Evolutionary conservation across 2,888 invertebrate species (phyloP).

Genomic region (Noctuana brunneofusca): DNA sequence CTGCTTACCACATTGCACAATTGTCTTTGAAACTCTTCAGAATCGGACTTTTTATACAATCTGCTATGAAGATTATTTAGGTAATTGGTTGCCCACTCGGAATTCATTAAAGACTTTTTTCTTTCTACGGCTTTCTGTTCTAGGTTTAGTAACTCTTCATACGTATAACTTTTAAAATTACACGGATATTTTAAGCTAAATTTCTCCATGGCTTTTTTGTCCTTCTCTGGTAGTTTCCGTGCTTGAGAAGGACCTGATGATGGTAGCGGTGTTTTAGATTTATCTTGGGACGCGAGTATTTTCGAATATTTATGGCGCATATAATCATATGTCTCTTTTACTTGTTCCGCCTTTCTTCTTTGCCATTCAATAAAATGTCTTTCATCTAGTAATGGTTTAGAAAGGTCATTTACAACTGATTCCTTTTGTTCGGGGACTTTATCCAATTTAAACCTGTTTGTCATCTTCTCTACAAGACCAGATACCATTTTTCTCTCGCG

Average conservation of each 20-base stretch:
- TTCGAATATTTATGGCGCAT: slow-evolving; percentile 71
- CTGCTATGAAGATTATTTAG: slow-evolving; percentile 75
- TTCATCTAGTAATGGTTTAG: slow-evolving; percentile 71
- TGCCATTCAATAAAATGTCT: slow-evolving; percentile 83
- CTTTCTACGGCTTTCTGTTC: slow-evolving; percentile 58
- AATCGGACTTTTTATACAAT: slow-evolving; percentile 63
- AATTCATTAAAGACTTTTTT: slow-evolving; percentile 55
- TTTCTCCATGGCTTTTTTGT: slow-evolving; percentile 63
- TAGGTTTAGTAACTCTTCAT: slow-evolving; percentile 62
- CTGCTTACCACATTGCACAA: slow-evolving; percentile 74
- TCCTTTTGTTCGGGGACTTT: slow-evolving; percentile 58
- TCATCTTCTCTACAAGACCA: slow-evolving; percentile 63
- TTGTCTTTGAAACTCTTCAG: slow-evolving; percentile 75
- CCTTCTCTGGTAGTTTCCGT: slow-evolving; percentile 47
- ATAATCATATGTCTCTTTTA: slow-evolving; percentile 69
- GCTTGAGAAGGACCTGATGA: slow-evolving; percentile 41
- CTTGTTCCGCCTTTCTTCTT: slow-evolving; percentile 70
- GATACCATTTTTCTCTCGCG: slow-evolving; percentile 72
- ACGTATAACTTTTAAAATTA: slow-evolving; percentile 66
- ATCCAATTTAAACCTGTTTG: slow-evolving; percentile 63
- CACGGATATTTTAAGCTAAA: slow-evolving; percentile 64
- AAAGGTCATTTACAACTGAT: slow-evolving; percentile 65
- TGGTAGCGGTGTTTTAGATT: slow-evolving; percentile 50
- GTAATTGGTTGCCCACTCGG: slow-evolving; percentile 74
- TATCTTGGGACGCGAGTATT: slow-evolving; percentile 60